Percentiles rank a stretch among this genome's conserved stretches.
These are phyloP conservation scores for Buphagus erythrorhynchus DNA, from an alignment of 2,797 vertebrate genomes.

Conservation along the genomic window DNA sequence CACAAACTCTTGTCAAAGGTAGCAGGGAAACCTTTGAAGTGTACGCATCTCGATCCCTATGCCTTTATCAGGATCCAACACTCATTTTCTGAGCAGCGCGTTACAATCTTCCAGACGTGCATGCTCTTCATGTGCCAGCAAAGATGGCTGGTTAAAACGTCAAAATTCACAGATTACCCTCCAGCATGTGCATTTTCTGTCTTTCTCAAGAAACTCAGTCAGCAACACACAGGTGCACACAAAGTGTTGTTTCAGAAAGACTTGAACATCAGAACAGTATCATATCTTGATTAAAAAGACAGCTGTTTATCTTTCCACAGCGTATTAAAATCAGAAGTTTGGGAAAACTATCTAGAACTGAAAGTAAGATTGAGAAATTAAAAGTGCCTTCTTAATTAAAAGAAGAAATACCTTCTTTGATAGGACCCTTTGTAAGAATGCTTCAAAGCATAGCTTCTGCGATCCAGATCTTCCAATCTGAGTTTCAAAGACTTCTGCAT, in stretches of 20 bases:
- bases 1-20: background rate
- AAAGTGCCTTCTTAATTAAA: conserved; percentile 53
- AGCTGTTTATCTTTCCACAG: background rate
- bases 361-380: conserved; percentile 19
- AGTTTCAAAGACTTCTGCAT: conserved; percentile 64
- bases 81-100: background rate
- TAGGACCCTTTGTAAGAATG: conserved; percentile 51
- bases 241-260: background rate
- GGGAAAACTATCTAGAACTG: conserved; percentile 25
- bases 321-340: background rate
- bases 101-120: background rate
- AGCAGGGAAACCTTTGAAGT: background rate
- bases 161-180: background rate
- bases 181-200: background rate
- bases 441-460: conserved; percentile 64
- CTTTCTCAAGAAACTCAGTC: background rate
- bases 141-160: accelerated
- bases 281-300: background rate
- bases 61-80: background rate
- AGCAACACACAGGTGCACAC: background rate
- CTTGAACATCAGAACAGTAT: background rate
- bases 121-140: background rate
- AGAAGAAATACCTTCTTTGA: conserved; percentile 63
- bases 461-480: conserved; percentile 55
- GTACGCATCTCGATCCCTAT: background rate